phyloP scores from a whole-genome alignment of 2,113 vertebrate genomes.

The Sebastes fasciatus region DNA sequence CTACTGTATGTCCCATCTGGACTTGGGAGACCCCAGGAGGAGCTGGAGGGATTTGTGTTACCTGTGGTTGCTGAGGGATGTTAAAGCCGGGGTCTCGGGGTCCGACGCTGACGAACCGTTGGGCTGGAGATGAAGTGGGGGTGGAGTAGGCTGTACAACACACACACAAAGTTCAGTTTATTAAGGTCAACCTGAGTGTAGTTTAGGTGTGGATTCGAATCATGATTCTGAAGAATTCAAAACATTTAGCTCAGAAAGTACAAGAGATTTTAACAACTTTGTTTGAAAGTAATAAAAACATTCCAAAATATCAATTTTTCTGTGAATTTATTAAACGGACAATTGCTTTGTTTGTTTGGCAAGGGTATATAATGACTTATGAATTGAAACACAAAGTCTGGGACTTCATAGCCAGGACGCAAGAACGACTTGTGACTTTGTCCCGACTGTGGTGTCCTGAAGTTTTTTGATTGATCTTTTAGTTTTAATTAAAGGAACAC shows the following conservation, averaged over 20 bases:
- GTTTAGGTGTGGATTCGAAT: background rate
- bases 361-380: background rate
- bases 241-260: too few relatives aligned
- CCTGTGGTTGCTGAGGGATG: slow-evolving; percentile 99
- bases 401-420: background rate
- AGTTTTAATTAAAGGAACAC: background rate
- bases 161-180: slow-evolving; percentile 25
- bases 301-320: background rate
- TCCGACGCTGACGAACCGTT: slow-evolving; percentile 99
- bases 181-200: background rate
- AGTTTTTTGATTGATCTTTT: background rate
- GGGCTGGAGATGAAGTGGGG: slow-evolving; percentile 98
- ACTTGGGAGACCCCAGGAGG: background rate
- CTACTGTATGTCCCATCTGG: background rate
- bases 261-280: background rate
- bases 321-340: background rate
- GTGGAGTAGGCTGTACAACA: slow-evolving; percentile 97
- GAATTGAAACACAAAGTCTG: background rate
- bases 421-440: background rate
- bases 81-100: slow-evolving; percentile 99
- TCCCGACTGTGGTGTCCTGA: background rate
- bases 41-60: slow-evolving; percentile 64
- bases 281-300: background rate
- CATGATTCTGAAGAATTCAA: background rate
- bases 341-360: background rate